phyloP scores from a whole-genome alignment of 2,113 vertebrate species.

The Cebidichthys violaceus region DNA sequence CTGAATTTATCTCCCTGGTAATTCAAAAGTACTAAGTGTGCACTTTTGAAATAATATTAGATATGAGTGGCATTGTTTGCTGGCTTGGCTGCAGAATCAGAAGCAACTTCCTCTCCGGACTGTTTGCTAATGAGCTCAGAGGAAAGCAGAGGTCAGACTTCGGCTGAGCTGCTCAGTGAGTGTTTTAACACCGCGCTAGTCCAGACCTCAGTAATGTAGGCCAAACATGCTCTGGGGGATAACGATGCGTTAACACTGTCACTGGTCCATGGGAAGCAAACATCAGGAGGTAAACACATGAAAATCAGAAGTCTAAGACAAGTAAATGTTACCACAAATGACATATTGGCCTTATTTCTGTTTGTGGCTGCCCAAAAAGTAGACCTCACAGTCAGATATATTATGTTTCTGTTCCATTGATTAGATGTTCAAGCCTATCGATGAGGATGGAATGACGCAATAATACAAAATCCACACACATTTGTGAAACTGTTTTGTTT shows the following conservation, averaged over 20 bases:
- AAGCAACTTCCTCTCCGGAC: conserved; percentile 46
- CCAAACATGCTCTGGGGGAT: background rate
- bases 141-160: conserved; percentile 39
- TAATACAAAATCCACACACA: background rate
- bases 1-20: background rate
- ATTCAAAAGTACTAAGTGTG: background rate
- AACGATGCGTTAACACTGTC: background rate
- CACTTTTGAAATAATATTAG: too few relatives aligned
- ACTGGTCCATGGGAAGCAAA: background rate
- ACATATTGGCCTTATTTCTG: background rate
- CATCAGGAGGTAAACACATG: background rate
- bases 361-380: background rate
- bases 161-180: background rate
- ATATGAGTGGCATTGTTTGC: background rate
- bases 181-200: background rate
- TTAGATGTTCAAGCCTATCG: background rate
- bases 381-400: background rate
- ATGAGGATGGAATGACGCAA: background rate
- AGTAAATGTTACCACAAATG: background rate
- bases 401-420: background rate
- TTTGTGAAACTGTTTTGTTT: background rate
- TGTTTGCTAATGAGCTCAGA: conserved; percentile 50
- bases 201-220: background rate
- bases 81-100: conserved; percentile 24
- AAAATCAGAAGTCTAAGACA: background rate